Conservation (phyloP, 2,797 vertebrate species). For the Gallirallus australis region DNA sequence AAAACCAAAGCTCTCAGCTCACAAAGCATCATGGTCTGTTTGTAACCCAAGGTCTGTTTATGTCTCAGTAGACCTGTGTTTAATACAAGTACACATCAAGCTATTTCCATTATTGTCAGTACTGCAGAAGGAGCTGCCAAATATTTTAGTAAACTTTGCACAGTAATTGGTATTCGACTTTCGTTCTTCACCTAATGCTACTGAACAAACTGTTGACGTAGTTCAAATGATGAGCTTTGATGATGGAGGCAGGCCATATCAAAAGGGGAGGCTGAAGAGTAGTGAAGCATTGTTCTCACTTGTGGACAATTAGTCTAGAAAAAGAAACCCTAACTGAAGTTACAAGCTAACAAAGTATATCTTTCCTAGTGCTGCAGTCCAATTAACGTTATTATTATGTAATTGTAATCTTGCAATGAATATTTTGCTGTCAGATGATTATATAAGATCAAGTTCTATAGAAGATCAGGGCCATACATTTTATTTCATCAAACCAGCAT, state of each 20-base stretch:
- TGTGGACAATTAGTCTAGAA: not conserved
- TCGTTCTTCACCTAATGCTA: not conserved
- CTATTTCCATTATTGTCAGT: not conserved
- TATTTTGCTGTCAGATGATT: not conserved
- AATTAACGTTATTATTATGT: not conserved
- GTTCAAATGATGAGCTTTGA: not conserved
- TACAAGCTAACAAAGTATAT: not conserved
- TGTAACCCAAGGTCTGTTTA: not conserved
- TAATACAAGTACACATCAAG: not conserved
- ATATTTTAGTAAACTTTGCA: not conserved
- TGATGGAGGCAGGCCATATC: not conserved
- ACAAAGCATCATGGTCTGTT: not conserved
- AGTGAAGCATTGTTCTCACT: not conserved
- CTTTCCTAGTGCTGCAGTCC: not conserved
- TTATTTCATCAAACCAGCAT: not conserved
- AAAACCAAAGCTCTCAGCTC: not conserved
- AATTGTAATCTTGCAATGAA: not conserved
- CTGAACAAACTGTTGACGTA: not conserved
- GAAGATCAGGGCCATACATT: not conserved
- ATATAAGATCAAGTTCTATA: not conserved
- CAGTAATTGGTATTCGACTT: not conserved
- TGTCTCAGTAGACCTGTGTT: not conserved
- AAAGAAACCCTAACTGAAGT: not conserved
- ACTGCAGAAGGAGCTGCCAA: not conserved
- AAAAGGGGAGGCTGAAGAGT: not conserved